Evolutionary conservation across 2,797 vertebrate genomes (phyloP), one percentile per base, ranked within the genome.

Genomic region (Spondyliosoma cantharus): DNA sequence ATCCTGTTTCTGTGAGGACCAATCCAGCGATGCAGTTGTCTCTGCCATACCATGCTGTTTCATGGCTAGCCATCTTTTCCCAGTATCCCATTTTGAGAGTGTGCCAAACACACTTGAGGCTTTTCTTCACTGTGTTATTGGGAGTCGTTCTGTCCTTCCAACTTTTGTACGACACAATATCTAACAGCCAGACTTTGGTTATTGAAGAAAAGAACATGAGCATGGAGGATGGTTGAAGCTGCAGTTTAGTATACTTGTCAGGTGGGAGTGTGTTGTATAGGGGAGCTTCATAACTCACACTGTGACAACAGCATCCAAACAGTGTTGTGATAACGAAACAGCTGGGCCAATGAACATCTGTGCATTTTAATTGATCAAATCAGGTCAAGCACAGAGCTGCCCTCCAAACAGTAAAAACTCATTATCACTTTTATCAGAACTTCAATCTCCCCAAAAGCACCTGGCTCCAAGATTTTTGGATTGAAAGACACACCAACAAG

Each of bases 261-360:
- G 45, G n/a, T 1, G 15, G 43, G 54, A 52, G 37, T 42, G 43
- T 8, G 52, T 17, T 61, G 48, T 19, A n/a, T 42, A 45, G 20
- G 0, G 29, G 59, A 20, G n/a, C 27, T 49, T 62, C 3, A 19
- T 53, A 42, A 61, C 50, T 42, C 32, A 37, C 48, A n/a, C 58
- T 61, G 54, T 16, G 54, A 71, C 29, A 22, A 49, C 22, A 62
- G 29, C 59, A 27, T 48, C 9, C 29, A 54, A 62, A 63, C 17
- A 16, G 53, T 17, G 48, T 48, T 60, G n/a, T 25, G 45, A 53
- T 29, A 32, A 13, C 3, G 2, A 62, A 75, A 71, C 66, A 8
- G 46, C 61, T 48, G 74, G 63, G 70, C 53, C 76, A 78, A 71
- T 50, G 29, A 86, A 80, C 84, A 83, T 76, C 83, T 77, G 65